Percentiles rank a stretch among this genome's conserved stretches.
Evolutionary conservation across 1,140 invertebrate genomes (phyloP).

Genomic region (Sitodiplosis mosellana): DNA sequence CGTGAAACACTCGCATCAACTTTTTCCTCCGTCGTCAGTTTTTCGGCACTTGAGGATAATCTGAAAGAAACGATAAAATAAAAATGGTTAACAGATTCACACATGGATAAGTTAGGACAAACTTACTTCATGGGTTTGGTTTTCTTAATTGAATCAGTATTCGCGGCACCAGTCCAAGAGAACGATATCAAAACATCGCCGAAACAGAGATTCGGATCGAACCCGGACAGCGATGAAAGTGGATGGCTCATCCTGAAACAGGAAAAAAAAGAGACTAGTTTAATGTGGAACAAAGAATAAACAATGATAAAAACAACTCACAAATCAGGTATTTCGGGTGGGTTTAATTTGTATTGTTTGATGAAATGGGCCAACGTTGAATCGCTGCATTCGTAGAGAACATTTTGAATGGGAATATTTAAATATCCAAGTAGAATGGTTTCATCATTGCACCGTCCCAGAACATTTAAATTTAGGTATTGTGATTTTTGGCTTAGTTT

Average conservation of each 20-base stretch:
- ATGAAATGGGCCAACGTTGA: slow-evolving; percentile 63
- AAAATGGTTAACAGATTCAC: neutral
- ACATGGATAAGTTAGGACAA: slow-evolving; percentile 9
- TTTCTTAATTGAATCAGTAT: slow-evolving; percentile 13
- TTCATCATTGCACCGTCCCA: slow-evolving; percentile 35
- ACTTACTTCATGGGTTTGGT: slow-evolving; percentile 13
- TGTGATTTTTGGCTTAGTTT: slow-evolving; percentile 45
- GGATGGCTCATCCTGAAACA: slow-evolving; percentile 38
- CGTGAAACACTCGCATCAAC: slow-evolving; percentile 15
- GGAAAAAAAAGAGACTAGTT: slow-evolving; percentile 5
- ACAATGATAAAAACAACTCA: slow-evolving; percentile 15
- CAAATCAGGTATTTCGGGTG: slow-evolving; percentile 45
- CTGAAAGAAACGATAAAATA: neutral
- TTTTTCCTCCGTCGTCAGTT: slow-evolving; percentile 16
- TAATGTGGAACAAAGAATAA: neutral
- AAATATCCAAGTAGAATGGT: slow-evolving; percentile 56
- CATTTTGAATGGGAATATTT: slow-evolving; percentile 55
- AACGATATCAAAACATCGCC: slow-evolving; percentile 79
- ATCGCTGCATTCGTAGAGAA: slow-evolving; percentile 58
- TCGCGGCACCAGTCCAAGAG: slow-evolving; percentile 33
- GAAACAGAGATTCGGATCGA: slow-evolving; percentile 75
- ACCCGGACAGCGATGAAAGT: slow-evolving; percentile 58
- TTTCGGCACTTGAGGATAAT: slow-evolving; percentile 2
- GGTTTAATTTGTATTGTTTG: slow-evolving; percentile 50
- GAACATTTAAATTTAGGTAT: slow-evolving; percentile 70